A percentile compares a stretch with the other conserved stretches of the same genome.
phyloP scores from a whole-genome alignment of 1,140 invertebrate genomes.

The Brachystomella parvula region DNA sequence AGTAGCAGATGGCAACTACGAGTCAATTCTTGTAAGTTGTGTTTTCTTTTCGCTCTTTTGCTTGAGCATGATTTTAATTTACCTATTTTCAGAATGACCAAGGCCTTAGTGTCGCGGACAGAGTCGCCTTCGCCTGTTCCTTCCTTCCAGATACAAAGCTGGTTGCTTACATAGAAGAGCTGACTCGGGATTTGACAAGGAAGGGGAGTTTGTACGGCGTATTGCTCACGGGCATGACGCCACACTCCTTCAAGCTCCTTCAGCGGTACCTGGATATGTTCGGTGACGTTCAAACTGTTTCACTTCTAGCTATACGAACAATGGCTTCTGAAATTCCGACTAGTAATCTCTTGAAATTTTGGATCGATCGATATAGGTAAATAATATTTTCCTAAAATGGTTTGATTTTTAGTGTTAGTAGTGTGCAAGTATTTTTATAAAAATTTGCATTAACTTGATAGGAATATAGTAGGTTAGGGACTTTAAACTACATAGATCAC shows the following conservation, averaged over 20 bases:
- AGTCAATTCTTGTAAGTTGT: slow-evolving; percentile 65
- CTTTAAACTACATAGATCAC: no score
- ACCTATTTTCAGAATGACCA: slow-evolving; percentile 58
- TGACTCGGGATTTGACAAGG: slow-evolving; percentile 61
- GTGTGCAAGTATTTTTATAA: no score
- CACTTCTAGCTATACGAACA: slow-evolving; percentile 32
- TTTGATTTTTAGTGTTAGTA: no score
- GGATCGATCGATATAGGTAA: slow-evolving; percentile 36
- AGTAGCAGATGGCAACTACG: slow-evolving; percentile 66
- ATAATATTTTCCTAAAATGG: neutral
- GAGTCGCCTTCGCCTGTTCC: slow-evolving; percentile 86
- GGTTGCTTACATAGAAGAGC: slow-evolving; percentile 63
- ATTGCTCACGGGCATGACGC: slow-evolving; percentile 67
- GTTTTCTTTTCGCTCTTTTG: no score
- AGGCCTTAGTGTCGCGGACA: slow-evolving; percentile 73
- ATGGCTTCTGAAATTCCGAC: slow-evolving; percentile 33
- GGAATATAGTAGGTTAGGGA: no score
- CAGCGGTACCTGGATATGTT: slow-evolving; percentile 83
- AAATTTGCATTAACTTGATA: no score
- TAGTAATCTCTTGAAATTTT: slow-evolving; percentile 26
- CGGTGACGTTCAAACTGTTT: slow-evolving; percentile 82
- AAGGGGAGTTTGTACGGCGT: slow-evolving; percentile 76
- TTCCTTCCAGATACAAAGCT: slow-evolving; percentile 76
- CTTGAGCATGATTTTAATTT: no score
- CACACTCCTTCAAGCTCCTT: slow-evolving; percentile 65